phyloP scores from a whole-genome alignment of 2,113 vertebrate species.

The Indri indri region DNA sequence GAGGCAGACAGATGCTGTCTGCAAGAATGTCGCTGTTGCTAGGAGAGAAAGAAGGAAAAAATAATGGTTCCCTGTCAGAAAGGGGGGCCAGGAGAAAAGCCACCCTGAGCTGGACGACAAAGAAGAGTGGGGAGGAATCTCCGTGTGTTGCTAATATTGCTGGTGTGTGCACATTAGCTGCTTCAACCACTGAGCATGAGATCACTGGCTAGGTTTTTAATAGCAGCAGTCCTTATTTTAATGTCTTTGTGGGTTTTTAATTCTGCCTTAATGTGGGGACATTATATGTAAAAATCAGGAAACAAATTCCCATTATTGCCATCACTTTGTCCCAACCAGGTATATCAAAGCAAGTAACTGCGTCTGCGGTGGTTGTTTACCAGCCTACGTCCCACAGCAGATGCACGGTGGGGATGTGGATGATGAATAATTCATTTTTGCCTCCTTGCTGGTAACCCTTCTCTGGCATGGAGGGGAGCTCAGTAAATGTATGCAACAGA shows the following conservation, averaged over 20 bases:
- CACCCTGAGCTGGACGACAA: not conserved
- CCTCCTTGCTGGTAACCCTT: not conserved
- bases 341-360: not conserved
- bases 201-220: slow-evolving; percentile 41
- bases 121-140: not conserved
- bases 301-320: not conserved
- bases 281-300: slow-evolving; percentile 32
- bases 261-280: not conserved
- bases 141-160: not conserved
- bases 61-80: slow-evolving; percentile 10
- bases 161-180: not conserved
- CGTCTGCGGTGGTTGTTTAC: not conserved
- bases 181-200: not conserved
- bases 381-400: not conserved
- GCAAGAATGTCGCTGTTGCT: slow-evolving; percentile 60
- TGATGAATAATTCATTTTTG: slow-evolving; percentile 1
- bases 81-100: not conserved
- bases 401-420: not conserved
- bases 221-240: slow-evolving; percentile 20
- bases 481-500: not conserved
- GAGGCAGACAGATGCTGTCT: not conserved
- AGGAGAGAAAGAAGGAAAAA: slow-evolving; percentile 52
- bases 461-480: not conserved
- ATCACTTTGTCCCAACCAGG: not conserved
- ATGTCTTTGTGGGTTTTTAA: slow-evolving; percentile 54